Evolutionary conservation across 2,113 vertebrate species (phyloP).

Genomic region (Prionailurus bengalensis): DNA sequence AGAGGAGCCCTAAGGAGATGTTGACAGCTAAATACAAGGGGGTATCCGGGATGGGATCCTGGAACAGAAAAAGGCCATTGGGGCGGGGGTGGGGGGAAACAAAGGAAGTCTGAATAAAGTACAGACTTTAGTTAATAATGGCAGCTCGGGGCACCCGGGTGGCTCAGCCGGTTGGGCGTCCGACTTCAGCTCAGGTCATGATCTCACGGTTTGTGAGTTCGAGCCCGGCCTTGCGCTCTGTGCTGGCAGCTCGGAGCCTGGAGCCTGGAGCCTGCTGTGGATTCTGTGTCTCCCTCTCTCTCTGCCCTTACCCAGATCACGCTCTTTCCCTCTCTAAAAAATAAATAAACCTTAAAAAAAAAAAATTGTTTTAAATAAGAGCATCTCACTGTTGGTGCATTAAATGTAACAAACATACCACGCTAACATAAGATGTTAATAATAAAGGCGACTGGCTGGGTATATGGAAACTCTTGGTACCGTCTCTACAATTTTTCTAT

Average conservation of each 20-base stretch:
- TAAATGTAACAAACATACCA: not conserved
- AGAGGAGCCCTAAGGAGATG: not conserved
- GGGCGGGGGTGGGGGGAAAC: fast-evolving
- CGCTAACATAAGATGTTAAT: not conserved
- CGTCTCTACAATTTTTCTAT: not conserved
- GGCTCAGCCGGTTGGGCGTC: too few species aligned
- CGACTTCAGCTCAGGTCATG: too few species aligned
- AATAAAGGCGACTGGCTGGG: not conserved
- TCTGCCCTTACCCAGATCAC: too few species aligned
- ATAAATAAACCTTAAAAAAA: too few species aligned
- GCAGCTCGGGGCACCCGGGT: not conserved
- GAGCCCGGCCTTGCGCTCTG: too few species aligned
- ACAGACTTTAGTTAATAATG: not conserved
- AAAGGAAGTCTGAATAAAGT: not conserved
- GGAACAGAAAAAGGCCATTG: not conserved
- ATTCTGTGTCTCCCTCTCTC: too few species aligned
- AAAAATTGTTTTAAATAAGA: not conserved
- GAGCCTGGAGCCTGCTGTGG: too few species aligned
- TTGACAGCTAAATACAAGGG: fast-evolving
- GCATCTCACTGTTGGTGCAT: not conserved
- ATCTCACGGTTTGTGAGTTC: too few species aligned
- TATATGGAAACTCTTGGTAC: not conserved
- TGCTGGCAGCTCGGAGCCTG: too few species aligned
- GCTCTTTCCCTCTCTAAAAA: too few species aligned
- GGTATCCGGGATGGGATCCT: not conserved